These are phyloP conservation scores for Gila orcuttii DNA, from an alignment of 2,113 vertebrate genomes.

Conservation along the genomic window DNA sequence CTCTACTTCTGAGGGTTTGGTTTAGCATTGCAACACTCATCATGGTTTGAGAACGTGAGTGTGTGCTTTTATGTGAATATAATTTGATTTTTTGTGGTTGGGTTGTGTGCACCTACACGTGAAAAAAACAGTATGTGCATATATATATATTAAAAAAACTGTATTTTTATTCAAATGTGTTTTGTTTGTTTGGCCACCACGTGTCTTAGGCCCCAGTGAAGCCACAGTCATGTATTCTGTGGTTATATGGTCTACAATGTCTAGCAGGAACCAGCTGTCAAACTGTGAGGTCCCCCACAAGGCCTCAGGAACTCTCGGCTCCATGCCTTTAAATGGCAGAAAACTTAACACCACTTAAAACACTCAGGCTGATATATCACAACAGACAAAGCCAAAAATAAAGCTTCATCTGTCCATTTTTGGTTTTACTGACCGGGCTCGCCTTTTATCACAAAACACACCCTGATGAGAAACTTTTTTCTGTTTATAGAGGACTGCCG, in stretches of 20 bases:
- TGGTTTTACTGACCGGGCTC: conserved; percentile 4
- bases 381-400: conserved; percentile 11
- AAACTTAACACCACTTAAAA: conserved; percentile 35
- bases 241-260: conserved; percentile 68
- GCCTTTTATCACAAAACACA: neutral
- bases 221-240: conserved; percentile 73
- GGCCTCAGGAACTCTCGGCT: conserved; percentile 24
- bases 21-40: conserved; percentile 5
- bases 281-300: conserved; percentile 43
- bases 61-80: conserved; percentile 38
- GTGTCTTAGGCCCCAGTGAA: conserved; percentile 63
- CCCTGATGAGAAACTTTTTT: neutral
- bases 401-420: conserved; percentile 26
- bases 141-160: conserved; percentile 14
- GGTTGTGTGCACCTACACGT: conserved; percentile 26
- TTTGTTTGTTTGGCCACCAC: conserved; percentile 62
- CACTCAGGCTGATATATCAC: conserved; percentile 11
- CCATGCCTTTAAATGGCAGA: conserved; percentile 41
- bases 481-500: neutral
- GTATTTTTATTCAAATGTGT: conserved; percentile 39
- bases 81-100: conserved; percentile 41
- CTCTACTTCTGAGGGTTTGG: conserved; percentile 47
- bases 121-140: conserved; percentile 32
- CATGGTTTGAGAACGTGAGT: neutral
- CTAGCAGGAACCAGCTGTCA: conserved; percentile 52